Evolutionary conservation across 2,888 invertebrate genomes (phyloP).

Genomic region (Phortica okadai): DNA sequence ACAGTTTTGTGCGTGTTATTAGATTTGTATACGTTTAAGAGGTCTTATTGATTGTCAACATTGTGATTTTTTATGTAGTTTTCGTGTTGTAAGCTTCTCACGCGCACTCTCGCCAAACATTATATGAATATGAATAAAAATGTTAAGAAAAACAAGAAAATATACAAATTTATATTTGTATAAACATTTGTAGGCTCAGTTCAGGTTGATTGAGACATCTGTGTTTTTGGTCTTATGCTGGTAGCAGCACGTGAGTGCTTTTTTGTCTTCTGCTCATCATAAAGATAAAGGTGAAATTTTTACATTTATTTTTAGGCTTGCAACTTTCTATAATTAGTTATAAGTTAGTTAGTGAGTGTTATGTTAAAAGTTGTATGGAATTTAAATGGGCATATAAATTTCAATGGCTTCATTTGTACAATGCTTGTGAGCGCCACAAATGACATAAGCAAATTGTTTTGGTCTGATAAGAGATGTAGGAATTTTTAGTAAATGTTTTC

Average conservation of each 20-base stretch:
- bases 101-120: background rate
- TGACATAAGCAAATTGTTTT: background rate
- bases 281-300: background rate
- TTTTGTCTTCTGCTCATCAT: background rate
- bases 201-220: constrained; percentile 3
- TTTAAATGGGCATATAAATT: background rate
- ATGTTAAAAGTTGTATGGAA: background rate
- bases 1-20: constrained; percentile 15
- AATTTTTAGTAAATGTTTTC: background rate
- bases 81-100: background rate
- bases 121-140: background rate
- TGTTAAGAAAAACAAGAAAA: background rate
- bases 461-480: background rate
- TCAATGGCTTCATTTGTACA: background rate
- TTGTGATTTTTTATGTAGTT: constrained; percentile 10
- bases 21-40: background rate
- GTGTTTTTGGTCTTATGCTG: background rate
- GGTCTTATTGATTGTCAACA: constrained; percentile 18
- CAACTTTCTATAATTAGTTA: constrained; percentile 17
- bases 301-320: background rate
- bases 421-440: background rate
- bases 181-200: background rate
- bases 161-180: background rate
- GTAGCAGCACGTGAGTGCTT: background rate
- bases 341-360: background rate